Evolutionary conservation across 2,113 vertebrate species (phyloP).

Genomic region (Micronisus gabar): DNA sequence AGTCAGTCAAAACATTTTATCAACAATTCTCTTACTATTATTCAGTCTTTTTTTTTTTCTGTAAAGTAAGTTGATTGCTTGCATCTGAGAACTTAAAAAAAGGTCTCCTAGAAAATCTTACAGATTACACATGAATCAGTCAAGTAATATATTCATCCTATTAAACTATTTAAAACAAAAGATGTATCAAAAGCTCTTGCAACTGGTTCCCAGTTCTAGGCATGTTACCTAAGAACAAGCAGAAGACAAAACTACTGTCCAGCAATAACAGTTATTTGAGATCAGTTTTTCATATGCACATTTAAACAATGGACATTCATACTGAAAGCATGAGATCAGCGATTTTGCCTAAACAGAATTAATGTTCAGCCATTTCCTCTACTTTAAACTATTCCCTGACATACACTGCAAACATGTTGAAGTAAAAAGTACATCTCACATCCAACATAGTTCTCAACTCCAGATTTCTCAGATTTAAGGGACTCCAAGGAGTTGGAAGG

Average conservation of each 20-base stretch:
- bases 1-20: neutral
- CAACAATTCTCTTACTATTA: neutral
- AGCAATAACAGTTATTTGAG: neutral
- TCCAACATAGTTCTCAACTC: neutral
- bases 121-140: neutral
- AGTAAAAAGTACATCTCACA: neutral
- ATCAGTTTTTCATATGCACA: neutral
- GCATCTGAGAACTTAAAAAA: neutral
- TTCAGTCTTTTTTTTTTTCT: neutral
- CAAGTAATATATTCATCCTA: neutral
- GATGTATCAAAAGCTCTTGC: neutral
- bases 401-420: neutral
- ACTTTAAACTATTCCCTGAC: neutral
- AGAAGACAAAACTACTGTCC: neutral
- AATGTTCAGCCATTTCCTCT: neutral
- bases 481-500: neutral
- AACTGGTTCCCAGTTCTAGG: neutral
- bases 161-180: neutral
- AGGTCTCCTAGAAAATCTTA: neutral
- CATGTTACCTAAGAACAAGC: neutral
- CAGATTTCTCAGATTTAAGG: neutral
- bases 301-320: neutral
- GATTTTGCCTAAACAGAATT: neutral
- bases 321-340: neutral
- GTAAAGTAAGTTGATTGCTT: neutral